phyloP scores from a whole-genome alignment of 1,140 invertebrate species.

The Bombus difficillimus region DNA sequence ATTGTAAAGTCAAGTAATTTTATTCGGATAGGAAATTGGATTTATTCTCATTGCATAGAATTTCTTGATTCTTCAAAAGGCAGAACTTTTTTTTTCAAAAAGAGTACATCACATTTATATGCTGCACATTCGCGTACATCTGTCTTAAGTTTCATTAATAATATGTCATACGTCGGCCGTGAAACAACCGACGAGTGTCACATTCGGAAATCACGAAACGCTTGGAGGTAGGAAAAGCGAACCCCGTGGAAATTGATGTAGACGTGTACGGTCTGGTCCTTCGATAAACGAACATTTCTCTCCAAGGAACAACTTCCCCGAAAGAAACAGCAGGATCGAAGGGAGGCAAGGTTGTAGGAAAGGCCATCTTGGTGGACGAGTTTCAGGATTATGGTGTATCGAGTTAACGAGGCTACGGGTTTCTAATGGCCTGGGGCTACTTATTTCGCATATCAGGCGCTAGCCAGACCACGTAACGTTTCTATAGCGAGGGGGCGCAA shows the following conservation, averaged over 20 bases:
- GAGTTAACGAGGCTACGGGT: constrained; percentile 60
- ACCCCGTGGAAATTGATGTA: neutral
- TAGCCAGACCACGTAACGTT: constrained; percentile 62
- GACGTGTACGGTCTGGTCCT: neutral
- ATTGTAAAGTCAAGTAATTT: too few relatives aligned
- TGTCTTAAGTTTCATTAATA: neutral
- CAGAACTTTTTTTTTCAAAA: too few relatives aligned
- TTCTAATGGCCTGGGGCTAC: constrained; percentile 69
- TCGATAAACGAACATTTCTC: constrained; percentile 25
- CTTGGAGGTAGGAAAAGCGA: neutral
- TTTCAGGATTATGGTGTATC: constrained; percentile 55
- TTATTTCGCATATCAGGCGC: constrained; percentile 74
- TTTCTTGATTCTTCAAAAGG: too few relatives aligned
- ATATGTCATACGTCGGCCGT: neutral
- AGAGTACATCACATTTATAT: too few relatives aligned
- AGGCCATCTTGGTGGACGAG: constrained; percentile 22
- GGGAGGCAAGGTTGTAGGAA: constrained; percentile 9
- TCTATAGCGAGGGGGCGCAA: constrained; percentile 58
- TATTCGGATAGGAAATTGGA: too few relatives aligned
- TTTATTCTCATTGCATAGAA: too few relatives aligned
- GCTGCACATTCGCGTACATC: too few relatives aligned
- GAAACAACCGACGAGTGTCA: neutral
- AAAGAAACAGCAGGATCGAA: constrained; percentile 22
- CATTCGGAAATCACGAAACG: neutral
- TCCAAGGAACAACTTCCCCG: constrained; percentile 34